Evolutionary conservation across 2,888 invertebrate species (phyloP), one percentile per base, ranked within the genome.

Genomic region (Anthoptus insignis): DNA sequence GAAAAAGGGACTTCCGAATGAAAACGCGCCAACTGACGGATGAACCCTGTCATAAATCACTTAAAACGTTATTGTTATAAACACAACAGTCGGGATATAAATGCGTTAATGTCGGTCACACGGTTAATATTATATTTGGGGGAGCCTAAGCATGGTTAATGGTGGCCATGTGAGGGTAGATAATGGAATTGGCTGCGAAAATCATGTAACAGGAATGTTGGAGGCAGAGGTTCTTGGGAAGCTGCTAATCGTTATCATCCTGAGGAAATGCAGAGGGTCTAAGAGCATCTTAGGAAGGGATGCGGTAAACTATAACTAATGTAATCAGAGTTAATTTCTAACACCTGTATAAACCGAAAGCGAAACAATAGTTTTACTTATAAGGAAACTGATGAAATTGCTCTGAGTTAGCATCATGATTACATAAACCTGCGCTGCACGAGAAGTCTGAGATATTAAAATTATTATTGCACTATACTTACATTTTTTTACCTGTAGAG

Each of bases 41-140:
- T 64, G 63, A 57, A 64, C 57, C 57, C 56, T 57, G 63, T 57
- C 63, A 64, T 64, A 64, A 64, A 64, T 64, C 63, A 64, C 63
- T 57, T 64, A 49, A 49, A 14, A 27, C 47, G 54, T 49, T 64
- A 64, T 64, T 64, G 63, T 64, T 64, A 57, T 64, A 63, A 63
- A 57, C 49, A 64, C 63, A 57, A 49, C 49, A 14, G 37, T 39
- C 32, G 54, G 54, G 56, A 56, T 57, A 53, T 39, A 47, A 54
- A 56, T 47, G 61, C 54, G 59, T 52, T 52, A 53, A 42, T 42
- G 47, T 49, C 32, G 54, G 56, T 56, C 39, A 39, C 54, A 34
- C 45, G 21, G 61, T 45, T 56, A 47, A 61, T 61, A 56, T 61
- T 61, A 42, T 56, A 61, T 61, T 16, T 24, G n/a, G 47, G 53